phyloP scores from a whole-genome alignment of 2,113 vertebrate genomes.

The Myanophis thanlyinensis region DNA sequence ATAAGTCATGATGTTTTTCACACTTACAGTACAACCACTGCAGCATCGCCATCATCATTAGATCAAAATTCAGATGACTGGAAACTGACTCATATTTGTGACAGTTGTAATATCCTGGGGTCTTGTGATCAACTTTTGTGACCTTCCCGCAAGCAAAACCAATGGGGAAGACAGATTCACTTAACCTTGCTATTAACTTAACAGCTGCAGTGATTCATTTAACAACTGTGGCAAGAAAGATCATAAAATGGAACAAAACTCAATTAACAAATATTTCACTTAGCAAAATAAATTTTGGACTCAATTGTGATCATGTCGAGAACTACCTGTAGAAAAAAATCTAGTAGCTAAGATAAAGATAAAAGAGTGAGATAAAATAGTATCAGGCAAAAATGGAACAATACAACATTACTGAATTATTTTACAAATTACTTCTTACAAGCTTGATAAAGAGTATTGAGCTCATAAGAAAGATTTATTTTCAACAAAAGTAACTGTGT shows the following conservation, averaged over 20 bases:
- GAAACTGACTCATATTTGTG: not conserved
- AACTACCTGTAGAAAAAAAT: not conserved
- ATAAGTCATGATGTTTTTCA: too few relatives aligned
- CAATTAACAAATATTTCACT: not conserved
- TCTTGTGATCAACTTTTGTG: not conserved
- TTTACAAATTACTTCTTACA: not conserved
- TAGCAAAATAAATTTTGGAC: not conserved
- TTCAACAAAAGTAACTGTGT: not conserved
- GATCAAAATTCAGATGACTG: not conserved
- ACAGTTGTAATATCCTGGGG: not conserved
- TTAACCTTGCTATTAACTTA: not conserved
- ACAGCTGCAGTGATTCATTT: not conserved
- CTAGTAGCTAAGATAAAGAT: too few relatives aligned
- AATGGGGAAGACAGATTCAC: not conserved
- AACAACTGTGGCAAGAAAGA: not conserved
- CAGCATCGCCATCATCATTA: not conserved
- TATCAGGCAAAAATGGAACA: not conserved
- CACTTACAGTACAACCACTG: not conserved
- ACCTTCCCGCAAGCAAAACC: not conserved
- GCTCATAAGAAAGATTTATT: not conserved
- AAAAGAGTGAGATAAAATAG: not conserved
- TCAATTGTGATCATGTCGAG: not conserved
- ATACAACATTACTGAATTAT: not conserved
- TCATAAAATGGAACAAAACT: not conserved
- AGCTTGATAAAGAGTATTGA: not conserved